Conservation (phyloP, 2,888 invertebrate species). For the Formica aserva region DNA sequence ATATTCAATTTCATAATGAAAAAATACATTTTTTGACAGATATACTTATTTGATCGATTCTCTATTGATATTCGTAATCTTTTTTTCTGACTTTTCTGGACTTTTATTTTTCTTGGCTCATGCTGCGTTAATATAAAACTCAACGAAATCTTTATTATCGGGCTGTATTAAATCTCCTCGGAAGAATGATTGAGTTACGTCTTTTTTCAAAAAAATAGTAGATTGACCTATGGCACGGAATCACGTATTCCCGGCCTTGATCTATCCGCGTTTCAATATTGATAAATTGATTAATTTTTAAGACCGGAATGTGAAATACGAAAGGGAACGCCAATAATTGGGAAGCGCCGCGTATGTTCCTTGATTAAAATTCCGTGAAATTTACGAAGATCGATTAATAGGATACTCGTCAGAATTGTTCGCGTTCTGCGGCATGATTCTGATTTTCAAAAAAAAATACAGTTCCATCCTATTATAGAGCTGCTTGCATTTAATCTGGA, state of each 20-base stretch:
- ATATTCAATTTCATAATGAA: background rate
- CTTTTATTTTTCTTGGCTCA: background rate
- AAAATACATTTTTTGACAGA: background rate
- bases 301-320: slow-evolving; percentile 33
- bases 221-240: background rate
- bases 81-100: background rate
- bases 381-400: slow-evolving; percentile 49
- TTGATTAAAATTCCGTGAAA: slow-evolving; percentile 68
- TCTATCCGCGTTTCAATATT: slow-evolving; percentile 28
- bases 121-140: background rate
- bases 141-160: background rate
- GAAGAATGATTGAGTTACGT: background rate
- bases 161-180: background rate
- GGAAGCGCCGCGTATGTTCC: slow-evolving; percentile 37
- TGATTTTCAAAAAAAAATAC: slow-evolving; percentile 37
- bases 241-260: slow-evolving; percentile 9
- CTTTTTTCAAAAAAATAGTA: slow-evolving; percentile 15
- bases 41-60: background rate
- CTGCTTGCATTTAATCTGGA: slow-evolving; percentile 36
- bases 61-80: background rate
- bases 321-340: slow-evolving; percentile 62
- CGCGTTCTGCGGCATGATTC: background rate
- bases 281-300: slow-evolving; percentile 61
- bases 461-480: slow-evolving; percentile 21
- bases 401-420: slow-evolving; percentile 29